Evolutionary conservation across 53 echinoderm and acorn worm species (phyloP).

Genomic region (Zoroaster sp.): DNA sequence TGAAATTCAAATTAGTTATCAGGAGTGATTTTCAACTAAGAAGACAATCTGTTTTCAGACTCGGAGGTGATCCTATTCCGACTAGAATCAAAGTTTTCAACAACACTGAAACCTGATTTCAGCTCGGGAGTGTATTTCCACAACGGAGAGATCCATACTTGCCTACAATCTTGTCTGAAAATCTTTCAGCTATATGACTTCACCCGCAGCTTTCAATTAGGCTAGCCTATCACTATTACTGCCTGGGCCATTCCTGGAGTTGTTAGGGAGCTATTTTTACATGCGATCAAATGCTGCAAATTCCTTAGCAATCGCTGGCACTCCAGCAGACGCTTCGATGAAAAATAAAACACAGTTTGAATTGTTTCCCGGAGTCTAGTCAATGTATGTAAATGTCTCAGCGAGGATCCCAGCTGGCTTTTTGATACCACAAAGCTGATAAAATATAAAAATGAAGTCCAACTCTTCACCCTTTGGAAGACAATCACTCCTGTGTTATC

Average conservation of each 20-base stretch:
- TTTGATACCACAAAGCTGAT: background rate
- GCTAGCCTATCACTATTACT: background rate
- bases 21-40: too few species aligned
- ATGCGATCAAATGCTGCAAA: slow-evolving; percentile 29
- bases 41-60: too few species aligned
- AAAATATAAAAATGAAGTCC: background rate
- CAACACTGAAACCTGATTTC: too few species aligned
- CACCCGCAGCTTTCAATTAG: background rate
- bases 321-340: background rate
- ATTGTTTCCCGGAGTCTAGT: background rate
- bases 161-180: too few species aligned
- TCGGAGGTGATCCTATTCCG: too few species aligned
- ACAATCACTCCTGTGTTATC: background rate
- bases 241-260: slow-evolving; percentile 11
- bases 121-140: too few species aligned
- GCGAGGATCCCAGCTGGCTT: background rate
- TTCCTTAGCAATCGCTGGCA: background rate
- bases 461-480: background rate
- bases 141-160: too few species aligned
- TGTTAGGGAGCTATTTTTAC: slow-evolving; percentile 14
- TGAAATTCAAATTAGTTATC: too few species aligned
- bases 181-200: background rate
- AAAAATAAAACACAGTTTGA: background rate
- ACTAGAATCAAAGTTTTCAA: too few species aligned
- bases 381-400: background rate